Evolutionary conservation across 2,113 vertebrate species (phyloP).

Genomic region (Procavia capensis): DNA sequence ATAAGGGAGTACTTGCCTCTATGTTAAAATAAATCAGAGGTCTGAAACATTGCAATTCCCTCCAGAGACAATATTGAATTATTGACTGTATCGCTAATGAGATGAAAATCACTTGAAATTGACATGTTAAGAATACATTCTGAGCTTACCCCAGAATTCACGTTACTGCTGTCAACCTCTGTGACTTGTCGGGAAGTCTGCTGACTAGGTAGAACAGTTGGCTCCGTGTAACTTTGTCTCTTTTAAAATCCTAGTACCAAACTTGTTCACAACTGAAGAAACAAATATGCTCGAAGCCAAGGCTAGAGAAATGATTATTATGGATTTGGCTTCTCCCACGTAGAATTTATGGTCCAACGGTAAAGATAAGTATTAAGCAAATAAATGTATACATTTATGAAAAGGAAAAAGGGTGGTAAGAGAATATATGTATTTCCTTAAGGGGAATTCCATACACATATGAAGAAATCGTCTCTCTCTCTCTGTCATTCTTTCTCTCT

Average conservation of each 20-base stretch:
- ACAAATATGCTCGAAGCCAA: not conserved
- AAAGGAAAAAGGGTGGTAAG: not conserved
- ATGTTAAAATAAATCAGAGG: not conserved
- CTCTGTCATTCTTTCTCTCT: too few relatives aligned
- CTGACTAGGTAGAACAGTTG: too few relatives aligned
- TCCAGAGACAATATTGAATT: not conserved
- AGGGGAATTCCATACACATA: not conserved
- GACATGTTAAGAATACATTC: not conserved
- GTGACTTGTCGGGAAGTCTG: not conserved
- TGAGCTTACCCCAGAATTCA: not conserved
- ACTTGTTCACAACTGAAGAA: not conserved
- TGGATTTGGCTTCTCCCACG: not conserved
- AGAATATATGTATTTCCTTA: not conserved
- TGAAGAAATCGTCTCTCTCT: not conserved
- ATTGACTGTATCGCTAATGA: not conserved
- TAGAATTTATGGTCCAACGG: not conserved
- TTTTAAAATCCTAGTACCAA: too few relatives aligned
- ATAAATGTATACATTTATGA: not conserved
- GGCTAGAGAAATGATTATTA: not conserved
- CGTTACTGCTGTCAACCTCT: not conserved
- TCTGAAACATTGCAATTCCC: not conserved
- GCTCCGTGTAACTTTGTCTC: not conserved
- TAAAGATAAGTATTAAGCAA: not conserved
- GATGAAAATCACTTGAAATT: conserved; percentile 29
- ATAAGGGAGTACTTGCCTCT: not conserved